phyloP scores from a whole-genome alignment of 1,140 invertebrate genomes.

The Laupala kohalensis region DNA sequence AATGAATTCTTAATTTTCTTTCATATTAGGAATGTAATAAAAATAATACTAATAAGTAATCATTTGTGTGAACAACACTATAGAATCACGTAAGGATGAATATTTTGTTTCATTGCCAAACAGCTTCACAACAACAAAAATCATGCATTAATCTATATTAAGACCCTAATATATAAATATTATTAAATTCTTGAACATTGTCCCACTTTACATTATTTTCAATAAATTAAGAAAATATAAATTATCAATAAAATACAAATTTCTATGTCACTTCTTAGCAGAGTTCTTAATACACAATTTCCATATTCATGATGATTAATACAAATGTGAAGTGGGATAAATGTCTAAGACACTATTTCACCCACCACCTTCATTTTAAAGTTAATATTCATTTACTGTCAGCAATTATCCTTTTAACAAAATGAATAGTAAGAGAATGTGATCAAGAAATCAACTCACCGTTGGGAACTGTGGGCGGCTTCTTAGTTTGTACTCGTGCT shows the following conservation, averaged over 20 bases:
- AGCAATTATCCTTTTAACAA: background rate
- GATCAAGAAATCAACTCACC: conserved; percentile 46
- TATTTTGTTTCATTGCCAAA: background rate
- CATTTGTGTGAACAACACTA: too few species aligned
- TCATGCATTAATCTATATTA: background rate
- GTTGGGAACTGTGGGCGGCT: conserved; percentile 83
- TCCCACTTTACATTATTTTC: background rate
- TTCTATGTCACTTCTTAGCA: too few species aligned
- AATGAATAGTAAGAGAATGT: background rate
- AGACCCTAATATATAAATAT: background rate
- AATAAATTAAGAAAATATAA: background rate
- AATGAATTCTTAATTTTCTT: too few species aligned
- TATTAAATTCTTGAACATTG: background rate
- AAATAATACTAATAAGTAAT: too few species aligned
- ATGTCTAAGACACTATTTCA: background rate
- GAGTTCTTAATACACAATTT: background rate
- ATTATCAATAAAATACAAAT: too few species aligned
- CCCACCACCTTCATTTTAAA: background rate
- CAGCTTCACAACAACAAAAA: background rate
- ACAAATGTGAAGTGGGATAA: background rate
- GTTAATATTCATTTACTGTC: background rate
- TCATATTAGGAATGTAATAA: too few species aligned
- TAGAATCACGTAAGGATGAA: too few species aligned
- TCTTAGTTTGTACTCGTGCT: conserved; percentile 94
- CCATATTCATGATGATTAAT: background rate